A percentile compares a stretch with the other conserved stretches of the same genome.
Evolutionary conservation across 1,140 invertebrate genomes (phyloP).

Genomic region (Oryzaephilus surinamensis): DNA sequence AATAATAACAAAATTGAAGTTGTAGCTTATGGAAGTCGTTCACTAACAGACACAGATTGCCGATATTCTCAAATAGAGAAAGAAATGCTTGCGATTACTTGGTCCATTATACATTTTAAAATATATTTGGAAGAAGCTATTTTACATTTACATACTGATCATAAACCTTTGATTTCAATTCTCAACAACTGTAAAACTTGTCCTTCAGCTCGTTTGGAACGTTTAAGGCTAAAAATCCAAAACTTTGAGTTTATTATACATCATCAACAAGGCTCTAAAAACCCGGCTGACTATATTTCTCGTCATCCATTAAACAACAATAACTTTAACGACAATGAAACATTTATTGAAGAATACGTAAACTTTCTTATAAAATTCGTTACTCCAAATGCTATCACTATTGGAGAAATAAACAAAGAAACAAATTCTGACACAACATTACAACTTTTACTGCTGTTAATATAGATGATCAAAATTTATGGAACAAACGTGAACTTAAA

Average conservation of each 20-base stretch:
- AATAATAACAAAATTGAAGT: neutral
- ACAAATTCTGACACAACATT: conserved; percentile 3
- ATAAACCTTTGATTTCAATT: neutral
- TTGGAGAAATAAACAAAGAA: conserved; percentile 6
- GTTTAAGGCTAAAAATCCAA: neutral
- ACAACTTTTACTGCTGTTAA: neutral
- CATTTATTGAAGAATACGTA: neutral
- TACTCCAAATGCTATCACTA: no score
- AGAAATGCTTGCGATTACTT: conserved; percentile 41
- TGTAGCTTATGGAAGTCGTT: conserved; percentile 32
- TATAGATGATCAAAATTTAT: conserved; percentile 1
- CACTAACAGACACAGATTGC: conserved; percentile 36
- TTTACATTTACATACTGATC: no score
- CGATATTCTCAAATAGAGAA: no score
- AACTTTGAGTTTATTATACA: neutral
- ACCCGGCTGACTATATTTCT: neutral
- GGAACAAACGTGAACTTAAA: conserved; percentile 4
- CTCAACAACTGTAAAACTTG: neutral
- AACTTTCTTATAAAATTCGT: neutral
- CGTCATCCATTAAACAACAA: neutral
- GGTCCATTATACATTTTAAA: conserved; percentile 40
- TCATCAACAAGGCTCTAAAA: neutral
- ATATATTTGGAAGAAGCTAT: conserved; percentile 39
- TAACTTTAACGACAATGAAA: neutral
- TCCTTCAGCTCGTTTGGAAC: neutral